Conservation (phyloP, 2,888 invertebrate genomes). For the Mesorhabditis sp. region DNA sequence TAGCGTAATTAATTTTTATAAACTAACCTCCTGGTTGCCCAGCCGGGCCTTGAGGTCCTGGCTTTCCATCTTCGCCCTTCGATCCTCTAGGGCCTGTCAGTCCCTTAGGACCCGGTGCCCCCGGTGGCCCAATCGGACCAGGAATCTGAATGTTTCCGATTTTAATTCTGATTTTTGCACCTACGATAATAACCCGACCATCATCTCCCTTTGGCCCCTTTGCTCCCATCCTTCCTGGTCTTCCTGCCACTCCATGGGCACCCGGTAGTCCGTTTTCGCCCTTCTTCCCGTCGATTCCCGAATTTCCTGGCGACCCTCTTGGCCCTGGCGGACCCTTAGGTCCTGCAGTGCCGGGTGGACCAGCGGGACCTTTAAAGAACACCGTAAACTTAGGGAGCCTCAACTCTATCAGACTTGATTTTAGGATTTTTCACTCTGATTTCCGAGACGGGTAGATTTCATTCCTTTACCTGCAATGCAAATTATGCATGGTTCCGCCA, state of each 20-base stretch:
- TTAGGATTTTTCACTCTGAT: too few relatives aligned
- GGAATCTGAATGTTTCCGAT: slow-evolving; percentile 23
- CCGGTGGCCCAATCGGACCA: slow-evolving; percentile 37
- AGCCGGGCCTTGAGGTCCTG: slow-evolving; percentile 32
- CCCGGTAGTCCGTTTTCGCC: slow-evolving; percentile 52
- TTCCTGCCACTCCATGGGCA: slow-evolving; percentile 46
- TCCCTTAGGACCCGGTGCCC: slow-evolving; percentile 31
- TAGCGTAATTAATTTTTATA: not conserved
- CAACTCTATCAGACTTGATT: too few relatives aligned
- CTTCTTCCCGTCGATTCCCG: slow-evolving; percentile 44
- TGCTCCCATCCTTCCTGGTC: slow-evolving; percentile 35
- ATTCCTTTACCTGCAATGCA: slow-evolving; percentile 46
- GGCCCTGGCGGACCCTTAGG: slow-evolving; percentile 8
- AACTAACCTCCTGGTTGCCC: slow-evolving; percentile 26
- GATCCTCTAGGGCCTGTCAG: slow-evolving; percentile 28
- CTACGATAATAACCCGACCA: slow-evolving; percentile 36
- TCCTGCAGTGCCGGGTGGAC: slow-evolving; percentile 62
- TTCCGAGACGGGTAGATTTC: slow-evolving; percentile 23
- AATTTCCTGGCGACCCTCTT: slow-evolving; percentile 16
- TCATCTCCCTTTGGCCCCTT: slow-evolving; percentile 38
- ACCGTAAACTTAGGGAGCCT: slow-evolving; percentile 67
- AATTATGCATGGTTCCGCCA: slow-evolving; percentile 53
- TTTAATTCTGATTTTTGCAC: not conserved
- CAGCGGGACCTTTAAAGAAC: slow-evolving; percentile 63
- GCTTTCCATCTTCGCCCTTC: slow-evolving; percentile 30